Evolutionary conservation across 2,113 vertebrate species (phyloP).

Genomic region (Phoxinus phoxinus): DNA sequence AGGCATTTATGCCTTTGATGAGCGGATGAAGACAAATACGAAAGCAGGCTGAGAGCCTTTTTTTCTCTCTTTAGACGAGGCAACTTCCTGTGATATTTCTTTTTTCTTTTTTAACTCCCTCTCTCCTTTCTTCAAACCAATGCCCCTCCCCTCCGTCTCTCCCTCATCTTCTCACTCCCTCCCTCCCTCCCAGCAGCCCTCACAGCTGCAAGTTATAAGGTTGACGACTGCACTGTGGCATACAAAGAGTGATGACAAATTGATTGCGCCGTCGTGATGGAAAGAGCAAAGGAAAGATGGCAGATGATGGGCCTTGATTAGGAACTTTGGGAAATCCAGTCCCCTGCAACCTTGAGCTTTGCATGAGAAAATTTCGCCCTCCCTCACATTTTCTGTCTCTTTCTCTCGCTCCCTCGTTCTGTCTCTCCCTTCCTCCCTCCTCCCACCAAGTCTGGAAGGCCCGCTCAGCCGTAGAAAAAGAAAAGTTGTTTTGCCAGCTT

Average conservation of each 20-base stretch:
- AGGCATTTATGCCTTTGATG: constrained; percentile 81
- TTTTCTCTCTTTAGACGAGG: constrained; percentile 69
- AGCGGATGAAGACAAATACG: constrained; percentile 79
- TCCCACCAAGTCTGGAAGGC: constrained; percentile 79
- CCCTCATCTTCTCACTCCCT: constrained; percentile 51
- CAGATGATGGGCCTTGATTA: constrained; percentile 86
- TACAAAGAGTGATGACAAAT: constrained; percentile 91
- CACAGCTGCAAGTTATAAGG: constrained; percentile 88
- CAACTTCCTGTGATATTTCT: constrained; percentile 75
- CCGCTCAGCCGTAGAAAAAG: constrained; percentile 95
- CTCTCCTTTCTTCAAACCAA: constrained; percentile 22
- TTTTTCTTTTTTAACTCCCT: constrained; percentile 48
- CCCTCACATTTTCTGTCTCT: constrained; percentile 38
- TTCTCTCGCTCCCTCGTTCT: constrained; percentile 23
- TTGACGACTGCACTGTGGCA: constrained; percentile 86
- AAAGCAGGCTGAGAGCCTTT: constrained; percentile 69
- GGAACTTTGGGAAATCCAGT: constrained; percentile 85
- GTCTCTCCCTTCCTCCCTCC: constrained; percentile 52
- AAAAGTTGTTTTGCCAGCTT: constrained; percentile 99
- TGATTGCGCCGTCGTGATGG: constrained; percentile 89
- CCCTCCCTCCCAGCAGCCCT: constrained; percentile 66
- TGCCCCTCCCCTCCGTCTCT: constrained; percentile 32
- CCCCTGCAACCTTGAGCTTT: constrained; percentile 86
- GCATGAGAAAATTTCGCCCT: constrained; percentile 75
- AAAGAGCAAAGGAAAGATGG: constrained; percentile 84